Conservation (phyloP, 1,140 invertebrate species). For the Andrena cerasifolii region DNA sequence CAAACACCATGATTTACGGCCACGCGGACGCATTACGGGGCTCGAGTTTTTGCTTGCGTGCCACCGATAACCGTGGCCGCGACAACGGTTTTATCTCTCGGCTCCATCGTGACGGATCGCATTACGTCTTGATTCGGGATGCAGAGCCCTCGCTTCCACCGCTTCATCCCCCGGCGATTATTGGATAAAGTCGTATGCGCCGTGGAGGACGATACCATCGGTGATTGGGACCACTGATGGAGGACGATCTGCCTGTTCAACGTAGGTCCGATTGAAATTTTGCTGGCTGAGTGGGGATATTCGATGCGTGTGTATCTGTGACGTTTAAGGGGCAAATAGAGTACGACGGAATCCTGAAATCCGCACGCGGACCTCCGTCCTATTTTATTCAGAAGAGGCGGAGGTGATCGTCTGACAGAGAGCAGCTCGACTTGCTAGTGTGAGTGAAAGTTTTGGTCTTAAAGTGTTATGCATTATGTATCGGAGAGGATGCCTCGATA, state of each 20-base stretch:
- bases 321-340: too few relatives aligned
- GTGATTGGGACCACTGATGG: too few relatives aligned
- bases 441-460: too few relatives aligned
- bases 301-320: too few relatives aligned
- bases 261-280: not conserved
- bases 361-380: too few relatives aligned
- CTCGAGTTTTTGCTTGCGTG: conserved; percentile 36
- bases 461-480: too few relatives aligned
- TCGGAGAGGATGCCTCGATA: too few relatives aligned
- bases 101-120: conserved; percentile 62
- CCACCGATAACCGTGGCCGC: conserved; percentile 61
- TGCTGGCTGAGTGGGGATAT: not conserved
- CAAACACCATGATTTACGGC: conserved; percentile 81
- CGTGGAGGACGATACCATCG: conserved; percentile 14
- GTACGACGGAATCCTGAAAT: too few relatives aligned
- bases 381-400: too few relatives aligned
- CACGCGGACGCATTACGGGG: conserved; percentile 66
- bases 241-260: too few relatives aligned
- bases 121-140: conserved; percentile 63
- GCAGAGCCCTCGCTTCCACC: not conserved
- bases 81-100: conserved; percentile 61
- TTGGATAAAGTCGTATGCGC: conserved; percentile 31
- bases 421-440: too few relatives aligned
- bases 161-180: conserved; percentile 27
- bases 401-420: too few relatives aligned